These are phyloP conservation scores for Sinopyrophorus schimmeli DNA, from an alignment of 2,888 invertebrate species.

Conservation along the genomic window DNA sequence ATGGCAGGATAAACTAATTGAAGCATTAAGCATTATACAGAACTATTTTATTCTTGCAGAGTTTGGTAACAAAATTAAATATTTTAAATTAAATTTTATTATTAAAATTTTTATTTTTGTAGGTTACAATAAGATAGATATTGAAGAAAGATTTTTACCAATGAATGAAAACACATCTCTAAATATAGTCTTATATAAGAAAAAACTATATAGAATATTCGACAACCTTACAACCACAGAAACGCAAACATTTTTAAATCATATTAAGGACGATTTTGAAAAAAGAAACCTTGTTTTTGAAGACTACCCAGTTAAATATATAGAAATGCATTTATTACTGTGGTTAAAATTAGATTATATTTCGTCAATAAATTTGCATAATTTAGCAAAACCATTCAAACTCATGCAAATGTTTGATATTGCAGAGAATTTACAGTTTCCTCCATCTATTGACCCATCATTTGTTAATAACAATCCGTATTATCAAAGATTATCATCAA, in stretches of 20 bases:
- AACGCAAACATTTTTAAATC: constrained; percentile 41
- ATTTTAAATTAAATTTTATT: constrained; percentile 4
- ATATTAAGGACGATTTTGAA: constrained; percentile 36
- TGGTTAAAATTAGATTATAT: constrained; percentile 44
- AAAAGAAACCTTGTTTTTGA: constrained; percentile 32
- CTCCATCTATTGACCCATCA: background rate
- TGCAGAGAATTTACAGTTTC: constrained; percentile 6
- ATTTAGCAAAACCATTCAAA: constrained; percentile 42
- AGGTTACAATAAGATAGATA: constrained; percentile 38
- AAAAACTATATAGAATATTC: constrained; percentile 55
- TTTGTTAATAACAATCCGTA: no score
- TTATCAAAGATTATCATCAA: constrained; percentile 1
- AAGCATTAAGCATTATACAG: constrained; percentile 59
- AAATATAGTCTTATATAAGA: constrained; percentile 54
- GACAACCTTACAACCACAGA: constrained; percentile 51
- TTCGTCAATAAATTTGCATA: constrained; percentile 36
- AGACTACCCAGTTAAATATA: constrained; percentile 34
- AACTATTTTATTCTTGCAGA: constrained; percentile 52
- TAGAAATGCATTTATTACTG: constrained; percentile 48
- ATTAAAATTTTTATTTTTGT: no score
- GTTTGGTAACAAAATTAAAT: constrained; percentile 51
- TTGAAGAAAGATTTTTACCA: constrained; percentile 39
- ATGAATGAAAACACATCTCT: constrained; percentile 39
- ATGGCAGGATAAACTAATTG: constrained; percentile 58
- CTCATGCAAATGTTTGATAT: constrained; percentile 36